Percentiles rank a stretch among this genome's conserved stretches.
Evolutionary conservation across 35 echinoderm and acorn worm species (phyloP).

Genomic region (Antedon bifida): DNA sequence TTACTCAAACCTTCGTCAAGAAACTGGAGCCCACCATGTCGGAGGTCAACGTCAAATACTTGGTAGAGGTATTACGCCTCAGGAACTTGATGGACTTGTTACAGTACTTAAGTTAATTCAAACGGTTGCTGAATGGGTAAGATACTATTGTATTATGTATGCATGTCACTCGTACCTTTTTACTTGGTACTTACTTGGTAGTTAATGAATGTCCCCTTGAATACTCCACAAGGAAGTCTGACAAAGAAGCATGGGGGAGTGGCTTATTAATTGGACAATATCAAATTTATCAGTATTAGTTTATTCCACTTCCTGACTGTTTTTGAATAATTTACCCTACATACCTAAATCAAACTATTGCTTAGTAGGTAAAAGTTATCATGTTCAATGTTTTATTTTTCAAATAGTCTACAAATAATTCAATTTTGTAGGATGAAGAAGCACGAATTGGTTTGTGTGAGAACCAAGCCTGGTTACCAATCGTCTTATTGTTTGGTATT

Average conservation of each 20-base stretch:
- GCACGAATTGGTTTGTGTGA: constrained; percentile 66
- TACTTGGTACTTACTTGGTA: no score
- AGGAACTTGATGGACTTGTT: constrained; percentile 82
- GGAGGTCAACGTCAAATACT: constrained; percentile 15
- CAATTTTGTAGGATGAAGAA: constrained; percentile 46
- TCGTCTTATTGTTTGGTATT: constrained; percentile 63
- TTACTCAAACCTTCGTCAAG: constrained; percentile 68
- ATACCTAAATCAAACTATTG: no score
- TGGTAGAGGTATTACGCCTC: constrained; percentile 70
- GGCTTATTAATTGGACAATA: no score
- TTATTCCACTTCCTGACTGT: no score
- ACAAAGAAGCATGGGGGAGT: no score
- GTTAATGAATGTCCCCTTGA: no score
- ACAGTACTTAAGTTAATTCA: constrained; percentile 53
- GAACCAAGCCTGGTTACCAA: constrained; percentile 87
- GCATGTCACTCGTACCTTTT: no score
- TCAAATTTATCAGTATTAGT: no score
- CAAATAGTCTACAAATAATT: background rate
- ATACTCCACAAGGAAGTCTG: no score
- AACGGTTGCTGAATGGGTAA: constrained; percentile 51
- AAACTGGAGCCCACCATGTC: constrained; percentile 39
- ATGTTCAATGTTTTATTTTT: background rate
- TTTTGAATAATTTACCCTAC: no score
- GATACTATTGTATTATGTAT: constrained; percentile 5
- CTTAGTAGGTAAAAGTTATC: background rate